Percentiles rank a stretch among this genome's conserved stretches.
phyloP scores from a whole-genome alignment of 2,888 invertebrate species.

The Apodemia zela region DNA sequence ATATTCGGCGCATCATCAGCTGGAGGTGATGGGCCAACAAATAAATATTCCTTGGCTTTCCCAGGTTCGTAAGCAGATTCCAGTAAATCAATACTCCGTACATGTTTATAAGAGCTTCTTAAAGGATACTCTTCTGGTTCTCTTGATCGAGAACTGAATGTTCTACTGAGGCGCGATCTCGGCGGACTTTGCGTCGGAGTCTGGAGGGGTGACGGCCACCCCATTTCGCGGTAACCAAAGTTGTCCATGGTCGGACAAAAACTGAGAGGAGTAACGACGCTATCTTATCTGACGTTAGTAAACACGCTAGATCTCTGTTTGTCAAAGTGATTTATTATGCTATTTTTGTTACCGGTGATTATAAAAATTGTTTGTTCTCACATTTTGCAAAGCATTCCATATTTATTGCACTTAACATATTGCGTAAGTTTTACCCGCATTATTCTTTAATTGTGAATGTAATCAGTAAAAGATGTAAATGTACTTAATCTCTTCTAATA shows the following conservation, averaged over 20 bases:
- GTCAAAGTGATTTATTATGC: constrained; percentile 61
- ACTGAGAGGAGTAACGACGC: constrained; percentile 46
- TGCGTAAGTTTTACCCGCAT: neutral
- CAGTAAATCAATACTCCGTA: constrained; percentile 71
- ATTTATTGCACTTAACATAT: neutral
- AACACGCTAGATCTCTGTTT: constrained; percentile 51
- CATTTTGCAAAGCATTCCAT: constrained; percentile 14
- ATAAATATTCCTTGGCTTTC: constrained; percentile 86
- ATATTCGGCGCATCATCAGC: constrained; percentile 89
- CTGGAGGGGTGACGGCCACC: constrained; percentile 65
- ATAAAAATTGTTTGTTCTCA: constrained; percentile 26
- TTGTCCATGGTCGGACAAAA: constrained; percentile 77
- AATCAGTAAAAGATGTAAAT: neutral
- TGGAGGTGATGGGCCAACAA: constrained; percentile 89
- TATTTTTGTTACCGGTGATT: constrained; percentile 60
- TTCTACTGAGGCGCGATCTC: constrained; percentile 55
- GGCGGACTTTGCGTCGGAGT: constrained; percentile 52
- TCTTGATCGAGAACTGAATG: constrained; percentile 63
- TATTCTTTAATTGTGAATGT: neutral
- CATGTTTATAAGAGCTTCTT: constrained; percentile 63
- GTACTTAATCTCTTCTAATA: too few species aligned
- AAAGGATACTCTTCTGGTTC: constrained; percentile 80
- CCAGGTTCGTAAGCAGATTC: constrained; percentile 80
- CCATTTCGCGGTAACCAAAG: constrained; percentile 83
- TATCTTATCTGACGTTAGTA: constrained; percentile 66